phyloP scores from a whole-genome alignment of 2,888 invertebrate genomes.

The Chromoteleia sp. region DNA sequence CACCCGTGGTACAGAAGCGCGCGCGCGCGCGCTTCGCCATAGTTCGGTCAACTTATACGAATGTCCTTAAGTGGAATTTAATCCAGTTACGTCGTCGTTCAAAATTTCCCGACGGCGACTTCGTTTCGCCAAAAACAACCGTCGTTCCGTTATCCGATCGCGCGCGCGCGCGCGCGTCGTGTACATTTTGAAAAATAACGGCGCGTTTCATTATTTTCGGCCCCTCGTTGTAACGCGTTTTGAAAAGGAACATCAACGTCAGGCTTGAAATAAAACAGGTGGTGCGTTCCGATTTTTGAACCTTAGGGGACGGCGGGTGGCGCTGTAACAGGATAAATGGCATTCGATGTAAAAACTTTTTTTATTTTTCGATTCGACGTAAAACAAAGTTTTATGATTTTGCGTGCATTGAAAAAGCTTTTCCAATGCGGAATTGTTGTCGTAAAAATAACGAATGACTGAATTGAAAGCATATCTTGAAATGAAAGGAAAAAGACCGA shows the following conservation, averaged over 20 bases:
- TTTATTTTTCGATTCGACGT: constrained; percentile 9
- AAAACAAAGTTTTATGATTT: constrained; percentile 39
- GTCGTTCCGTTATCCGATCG: constrained; percentile 46
- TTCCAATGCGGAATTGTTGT: constrained; percentile 14
- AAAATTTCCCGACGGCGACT: constrained; percentile 73
- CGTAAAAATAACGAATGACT: constrained; percentile 28
- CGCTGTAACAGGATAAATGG: constrained; percentile 21
- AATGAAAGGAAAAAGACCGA: constrained; percentile 10
- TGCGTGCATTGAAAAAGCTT: constrained; percentile 11
- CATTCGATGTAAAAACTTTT: constrained; percentile 19
- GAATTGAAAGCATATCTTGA: constrained; percentile 4
- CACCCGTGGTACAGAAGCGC: constrained; percentile 57
- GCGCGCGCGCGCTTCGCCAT: constrained; percentile 45
- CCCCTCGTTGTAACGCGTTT: constrained; percentile 24
- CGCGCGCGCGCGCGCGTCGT: neutral
- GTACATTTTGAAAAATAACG: constrained; percentile 39
- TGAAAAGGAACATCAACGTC: constrained; percentile 60
- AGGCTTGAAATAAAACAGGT: constrained; percentile 52
- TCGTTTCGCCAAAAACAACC: constrained; percentile 67
- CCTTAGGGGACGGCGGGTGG: constrained; percentile 10
- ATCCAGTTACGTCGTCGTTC: constrained; percentile 72
- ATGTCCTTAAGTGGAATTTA: constrained; percentile 70
- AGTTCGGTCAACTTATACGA: constrained; percentile 71
- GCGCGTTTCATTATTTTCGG: constrained; percentile 37
- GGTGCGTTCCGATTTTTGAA: constrained; percentile 42